phyloP scores from a whole-genome alignment of 1,140 invertebrate genomes.

The Ceratina australensis region DNA sequence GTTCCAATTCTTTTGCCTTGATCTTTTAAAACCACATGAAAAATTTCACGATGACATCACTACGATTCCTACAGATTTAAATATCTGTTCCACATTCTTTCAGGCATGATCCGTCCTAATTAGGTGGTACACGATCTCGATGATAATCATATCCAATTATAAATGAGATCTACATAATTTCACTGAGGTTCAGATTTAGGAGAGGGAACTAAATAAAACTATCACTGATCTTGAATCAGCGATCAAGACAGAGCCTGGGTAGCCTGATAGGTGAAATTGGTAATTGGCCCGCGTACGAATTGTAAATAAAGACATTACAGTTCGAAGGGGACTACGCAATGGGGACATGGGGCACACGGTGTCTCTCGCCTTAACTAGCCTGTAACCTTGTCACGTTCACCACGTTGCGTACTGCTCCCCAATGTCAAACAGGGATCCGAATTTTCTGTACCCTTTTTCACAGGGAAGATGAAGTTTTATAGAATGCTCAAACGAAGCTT shows the following conservation, averaged over 20 bases:
- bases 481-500: neutral
- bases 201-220: neutral
- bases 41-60: neutral
- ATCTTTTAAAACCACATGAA: neutral
- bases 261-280: conserved; percentile 15
- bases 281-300: conserved; percentile 5
- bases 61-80: neutral
- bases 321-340: conserved; percentile 22
- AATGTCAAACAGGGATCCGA: neutral
- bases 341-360: conserved; percentile 17
- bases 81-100: neutral
- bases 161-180: too few relatives aligned
- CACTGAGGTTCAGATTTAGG: too few relatives aligned
- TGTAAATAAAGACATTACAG: conserved; percentile 38
- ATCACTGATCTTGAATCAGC: neutral
- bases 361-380: conserved; percentile 27
- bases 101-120: too few relatives aligned
- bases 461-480: neutral
- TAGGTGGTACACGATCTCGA: too few relatives aligned
- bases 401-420: neutral
- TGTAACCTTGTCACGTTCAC: conserved; percentile 38
- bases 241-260: neutral
- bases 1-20: neutral
- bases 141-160: too few relatives aligned
- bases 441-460: neutral